Conservation (phyloP, 2,797 vertebrate species). For the Lateolabrax maculatus region DNA sequence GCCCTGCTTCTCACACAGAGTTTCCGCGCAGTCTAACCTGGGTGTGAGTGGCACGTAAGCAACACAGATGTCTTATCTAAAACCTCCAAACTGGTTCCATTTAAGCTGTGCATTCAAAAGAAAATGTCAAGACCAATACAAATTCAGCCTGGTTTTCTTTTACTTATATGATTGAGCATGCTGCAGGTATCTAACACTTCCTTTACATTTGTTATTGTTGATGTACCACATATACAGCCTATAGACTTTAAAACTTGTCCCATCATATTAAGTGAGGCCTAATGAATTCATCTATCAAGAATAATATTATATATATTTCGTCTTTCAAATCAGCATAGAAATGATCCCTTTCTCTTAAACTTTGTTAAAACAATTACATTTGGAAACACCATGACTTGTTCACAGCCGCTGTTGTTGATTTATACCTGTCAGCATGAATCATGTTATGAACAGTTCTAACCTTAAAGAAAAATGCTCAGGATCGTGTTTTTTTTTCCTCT, state of each 20-base stretch:
- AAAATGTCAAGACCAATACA: not conserved
- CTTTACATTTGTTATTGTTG: not conserved
- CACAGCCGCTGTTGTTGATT: not conserved
- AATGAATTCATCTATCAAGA: no score
- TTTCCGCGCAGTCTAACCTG: conserved; percentile 15
- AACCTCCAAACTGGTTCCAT: conserved; percentile 12
- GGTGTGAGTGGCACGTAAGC: conserved; percentile 22
- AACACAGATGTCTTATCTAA: conserved; percentile 11
- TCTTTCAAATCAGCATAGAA: not conserved
- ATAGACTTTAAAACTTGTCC: not conserved
- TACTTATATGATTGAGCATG: no score
- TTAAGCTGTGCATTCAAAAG: not conserved
- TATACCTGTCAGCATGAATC: not conserved
- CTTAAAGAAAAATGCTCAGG: not conserved
- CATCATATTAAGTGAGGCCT: not conserved
- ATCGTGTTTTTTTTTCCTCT: no score
- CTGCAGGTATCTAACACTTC: not conserved
- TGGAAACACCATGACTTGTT: not conserved
- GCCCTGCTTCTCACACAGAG: conserved; percentile 43
- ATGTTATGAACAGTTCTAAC: not conserved
- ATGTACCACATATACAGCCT: not conserved
- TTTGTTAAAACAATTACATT: not conserved
- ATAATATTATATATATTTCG: no score
- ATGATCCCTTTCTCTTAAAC: not conserved
- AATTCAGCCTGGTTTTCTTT: not conserved